phyloP scores from a whole-genome alignment of 2,797 vertebrate genomes.

The Thunnus albacares region DNA sequence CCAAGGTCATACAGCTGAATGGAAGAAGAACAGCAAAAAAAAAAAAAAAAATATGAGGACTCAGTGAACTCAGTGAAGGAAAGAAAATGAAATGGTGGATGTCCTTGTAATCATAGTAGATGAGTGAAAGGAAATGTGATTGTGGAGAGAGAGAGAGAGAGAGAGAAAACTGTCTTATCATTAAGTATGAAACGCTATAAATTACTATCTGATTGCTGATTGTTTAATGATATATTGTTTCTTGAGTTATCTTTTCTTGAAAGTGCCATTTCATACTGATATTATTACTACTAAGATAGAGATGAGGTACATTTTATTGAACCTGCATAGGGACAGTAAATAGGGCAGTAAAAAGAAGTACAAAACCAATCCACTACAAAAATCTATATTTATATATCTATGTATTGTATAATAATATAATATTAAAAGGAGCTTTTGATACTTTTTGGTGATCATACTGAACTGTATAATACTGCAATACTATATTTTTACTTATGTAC shows the following conservation, averaged over 20 bases:
- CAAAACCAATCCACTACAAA: background rate
- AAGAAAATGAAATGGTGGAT: slow-evolving; percentile 1
- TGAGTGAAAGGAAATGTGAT: slow-evolving; percentile 19
- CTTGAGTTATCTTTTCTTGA: background rate
- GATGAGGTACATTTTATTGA: background rate
- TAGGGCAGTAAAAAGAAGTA: background rate
- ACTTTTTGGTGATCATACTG: background rate
- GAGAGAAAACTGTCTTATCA: slow-evolving; percentile 2
- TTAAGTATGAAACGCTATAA: slow-evolving; percentile 11
- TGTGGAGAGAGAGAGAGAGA: slow-evolving; percentile 15
- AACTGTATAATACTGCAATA: too few relatives aligned
- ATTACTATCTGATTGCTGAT: background rate
- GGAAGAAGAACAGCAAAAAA: slow-evolving; percentile 27
- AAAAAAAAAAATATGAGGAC: background rate
- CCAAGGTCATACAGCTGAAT: slow-evolving; percentile 90
- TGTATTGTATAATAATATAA: background rate
- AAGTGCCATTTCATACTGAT: background rate
- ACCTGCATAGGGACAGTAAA: background rate
- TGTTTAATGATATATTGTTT: slow-evolving; percentile 6
- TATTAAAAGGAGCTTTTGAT: background rate
- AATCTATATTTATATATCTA: too few relatives aligned
- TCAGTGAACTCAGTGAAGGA: background rate
- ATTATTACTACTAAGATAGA: background rate
- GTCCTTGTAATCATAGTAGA: background rate
- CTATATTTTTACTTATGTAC: background rate